Evolutionary conservation across 2,888 invertebrate species (phyloP), one percentile per base, ranked within the genome.

Genomic region (Oscheius sp.): DNA sequence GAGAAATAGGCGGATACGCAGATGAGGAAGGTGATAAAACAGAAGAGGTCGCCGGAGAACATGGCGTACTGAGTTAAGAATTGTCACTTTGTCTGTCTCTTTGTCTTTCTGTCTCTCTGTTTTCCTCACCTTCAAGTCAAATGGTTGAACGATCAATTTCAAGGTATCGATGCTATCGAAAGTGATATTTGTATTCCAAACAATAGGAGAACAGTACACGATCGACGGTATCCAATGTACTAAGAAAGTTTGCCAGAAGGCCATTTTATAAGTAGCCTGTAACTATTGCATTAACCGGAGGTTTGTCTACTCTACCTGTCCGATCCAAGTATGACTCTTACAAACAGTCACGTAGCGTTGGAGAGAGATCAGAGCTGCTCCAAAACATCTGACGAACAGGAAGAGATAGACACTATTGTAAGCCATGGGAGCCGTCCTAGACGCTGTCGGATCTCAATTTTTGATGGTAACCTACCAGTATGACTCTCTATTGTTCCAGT

Each of bases 311-410:
- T 48, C 11, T 9, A 53, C 68, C 13, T 68, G 32, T 21, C 55
- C 35, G 1, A 68, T n/a, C n/a, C 53, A 29, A 35, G 37, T 55
- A 4, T 51, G 51, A 55, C 55, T 68, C 33, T 55, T 51, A 35
- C 68, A 68, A 13, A 68, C 68, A 13, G 68, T 68, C 33, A 68
- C 7, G 33, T 68, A 68, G 7, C 68, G 53, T 53, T 68, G 68
- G 11, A 68, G 42, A 13, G 68, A 68, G n/a, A 68, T 68, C 55
- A 68, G 11, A n/a, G 68, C 68, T 11, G 68, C 53, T 7, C 68
- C 68, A 42, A 68, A 55, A 42, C 53, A 55, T 4, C 68, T 29
- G 33, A 68, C 42, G 35, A 68, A 68, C 35, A 68, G 37, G 2
- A 33, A 68, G n/a, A 33, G 53, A 42, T 68, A 68, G 68, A 68